phyloP scores from a whole-genome alignment of 2,888 invertebrate genomes.

The Erebia epiphron region DNA sequence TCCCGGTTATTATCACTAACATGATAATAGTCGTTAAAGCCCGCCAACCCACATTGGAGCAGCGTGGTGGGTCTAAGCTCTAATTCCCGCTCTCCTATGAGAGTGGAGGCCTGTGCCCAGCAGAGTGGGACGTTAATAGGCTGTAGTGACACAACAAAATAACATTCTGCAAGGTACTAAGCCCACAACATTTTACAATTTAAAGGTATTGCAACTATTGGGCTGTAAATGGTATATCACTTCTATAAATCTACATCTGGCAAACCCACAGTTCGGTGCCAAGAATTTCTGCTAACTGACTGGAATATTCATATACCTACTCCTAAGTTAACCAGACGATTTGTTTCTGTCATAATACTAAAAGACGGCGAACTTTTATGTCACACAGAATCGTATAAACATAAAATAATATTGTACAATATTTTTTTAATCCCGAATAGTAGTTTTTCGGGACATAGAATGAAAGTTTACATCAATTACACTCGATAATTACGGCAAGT shows the following conservation, averaged over 20 bases:
- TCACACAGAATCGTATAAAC: not conserved
- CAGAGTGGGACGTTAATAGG: too few species aligned
- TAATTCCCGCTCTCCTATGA: too few species aligned
- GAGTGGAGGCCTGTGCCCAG: too few species aligned
- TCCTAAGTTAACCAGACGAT: constrained; percentile 13
- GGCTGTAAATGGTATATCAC: constrained; percentile 17
- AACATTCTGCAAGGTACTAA: not conserved
- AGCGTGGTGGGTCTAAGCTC: too few species aligned
- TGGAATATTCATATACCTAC: constrained; percentile 16
- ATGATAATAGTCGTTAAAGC: too few species aligned
- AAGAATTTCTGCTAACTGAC: constrained; percentile 23
- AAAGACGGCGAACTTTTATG: not conserved
- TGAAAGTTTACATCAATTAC: too few species aligned
- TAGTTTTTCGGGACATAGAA: too few species aligned
- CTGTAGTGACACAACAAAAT: not conserved
- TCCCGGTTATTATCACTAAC: too few species aligned
- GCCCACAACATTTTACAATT: constrained; percentile 7
- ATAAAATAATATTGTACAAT: not conserved
- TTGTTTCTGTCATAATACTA: constrained; percentile 19
- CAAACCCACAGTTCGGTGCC: constrained; percentile 19
- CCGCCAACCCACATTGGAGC: too few species aligned
- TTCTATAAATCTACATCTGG: constrained; percentile 25
- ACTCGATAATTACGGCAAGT: too few species aligned
- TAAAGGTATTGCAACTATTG: constrained; percentile 18
- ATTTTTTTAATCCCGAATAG: too few species aligned